Evolutionary conservation across 2,888 invertebrate species (phyloP).

Genomic region (Barypeithes pellucidus): DNA sequence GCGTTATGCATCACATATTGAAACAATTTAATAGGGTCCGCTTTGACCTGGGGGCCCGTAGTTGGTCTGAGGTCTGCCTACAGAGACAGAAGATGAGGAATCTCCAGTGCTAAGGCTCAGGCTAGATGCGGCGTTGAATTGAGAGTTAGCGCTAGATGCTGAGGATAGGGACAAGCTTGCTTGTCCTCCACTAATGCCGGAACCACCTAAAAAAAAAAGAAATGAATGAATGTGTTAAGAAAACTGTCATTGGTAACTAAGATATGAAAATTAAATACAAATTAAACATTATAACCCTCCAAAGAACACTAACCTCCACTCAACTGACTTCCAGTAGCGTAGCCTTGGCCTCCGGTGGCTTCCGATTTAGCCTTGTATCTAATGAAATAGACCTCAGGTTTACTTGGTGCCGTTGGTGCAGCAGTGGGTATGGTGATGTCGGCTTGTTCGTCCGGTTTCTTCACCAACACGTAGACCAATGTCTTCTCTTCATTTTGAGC

Average conservation of each 20-base stretch:
- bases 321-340: constrained; percentile 50
- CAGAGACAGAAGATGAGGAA: constrained; percentile 41
- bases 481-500: constrained; percentile 91
- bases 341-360: constrained; percentile 65
- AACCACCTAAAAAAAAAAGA: constrained; percentile 53
- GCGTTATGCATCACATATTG: not conserved
- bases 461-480: constrained; percentile 89
- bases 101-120: constrained; percentile 1
- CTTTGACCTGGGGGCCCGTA: constrained; percentile 69
- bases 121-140: constrained; percentile 56
- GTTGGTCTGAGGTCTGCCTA: constrained; percentile 69
- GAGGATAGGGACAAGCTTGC: constrained; percentile 32
- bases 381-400: constrained; percentile 94
- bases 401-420: constrained; percentile 87
- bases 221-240: too few relatives aligned
- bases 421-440: constrained; percentile 86
- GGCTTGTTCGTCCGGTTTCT: constrained; percentile 88
- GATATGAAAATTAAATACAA: too few relatives aligned
- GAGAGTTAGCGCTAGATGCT: constrained; percentile 67
- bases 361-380: constrained; percentile 84
- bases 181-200: constrained; percentile 55
- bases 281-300: too few relatives aligned
- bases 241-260: too few relatives aligned
- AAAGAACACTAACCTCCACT: constrained; percentile 20
- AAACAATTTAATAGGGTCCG: constrained; percentile 46